Percentiles rank a stretch among this genome's conserved stretches.
phyloP scores from a whole-genome alignment of 2,888 invertebrate genomes.

The Agrilus mali region DNA sequence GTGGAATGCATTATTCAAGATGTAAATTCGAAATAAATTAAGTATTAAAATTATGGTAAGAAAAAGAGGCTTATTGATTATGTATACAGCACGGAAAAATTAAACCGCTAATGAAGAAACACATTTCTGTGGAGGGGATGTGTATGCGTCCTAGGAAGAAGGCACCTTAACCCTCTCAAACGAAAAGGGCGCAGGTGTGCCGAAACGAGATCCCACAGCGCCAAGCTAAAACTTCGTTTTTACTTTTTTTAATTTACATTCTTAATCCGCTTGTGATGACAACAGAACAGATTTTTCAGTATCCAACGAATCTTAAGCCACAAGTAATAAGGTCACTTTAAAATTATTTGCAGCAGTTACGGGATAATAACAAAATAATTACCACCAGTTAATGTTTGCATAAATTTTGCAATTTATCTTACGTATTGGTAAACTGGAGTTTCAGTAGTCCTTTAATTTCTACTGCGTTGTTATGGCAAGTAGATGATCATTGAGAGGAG shows the following conservation, averaged over 20 bases:
- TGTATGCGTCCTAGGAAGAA: slow-evolving; percentile 3
- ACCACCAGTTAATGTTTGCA: too few species aligned
- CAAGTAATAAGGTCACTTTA: too few species aligned
- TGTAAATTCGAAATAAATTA: slow-evolving; percentile 40
- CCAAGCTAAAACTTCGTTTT: slow-evolving; percentile 14
- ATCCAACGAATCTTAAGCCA: too few species aligned
- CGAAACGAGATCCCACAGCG: slow-evolving; percentile 7
- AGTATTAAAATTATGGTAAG: slow-evolving; percentile 38
- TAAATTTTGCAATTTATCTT: too few species aligned
- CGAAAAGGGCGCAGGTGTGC: slow-evolving; percentile 18
- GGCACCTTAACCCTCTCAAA: slow-evolving; percentile 20
- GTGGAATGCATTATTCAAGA: slow-evolving; percentile 37
- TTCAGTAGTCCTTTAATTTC: too few species aligned
- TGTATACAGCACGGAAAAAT: slow-evolving; percentile 38
- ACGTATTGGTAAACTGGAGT: too few species aligned
- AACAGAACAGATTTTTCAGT: slow-evolving; percentile 4
- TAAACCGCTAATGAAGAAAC: slow-evolving; percentile 38
- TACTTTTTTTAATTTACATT: slow-evolving; percentile 30
- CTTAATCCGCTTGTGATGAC: slow-evolving; percentile 24
- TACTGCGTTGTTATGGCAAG: too few species aligned
- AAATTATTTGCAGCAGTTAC: too few species aligned
- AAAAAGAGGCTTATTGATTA: slow-evolving; percentile 35
- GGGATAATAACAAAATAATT: too few species aligned
- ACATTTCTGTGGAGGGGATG: slow-evolving; percentile 26
- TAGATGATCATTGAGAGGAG: too few species aligned